Evolutionary conservation across 2,113 vertebrate genomes (phyloP), one percentile per base, ranked within the genome.

Genomic region (Phoxinus phoxinus): DNA sequence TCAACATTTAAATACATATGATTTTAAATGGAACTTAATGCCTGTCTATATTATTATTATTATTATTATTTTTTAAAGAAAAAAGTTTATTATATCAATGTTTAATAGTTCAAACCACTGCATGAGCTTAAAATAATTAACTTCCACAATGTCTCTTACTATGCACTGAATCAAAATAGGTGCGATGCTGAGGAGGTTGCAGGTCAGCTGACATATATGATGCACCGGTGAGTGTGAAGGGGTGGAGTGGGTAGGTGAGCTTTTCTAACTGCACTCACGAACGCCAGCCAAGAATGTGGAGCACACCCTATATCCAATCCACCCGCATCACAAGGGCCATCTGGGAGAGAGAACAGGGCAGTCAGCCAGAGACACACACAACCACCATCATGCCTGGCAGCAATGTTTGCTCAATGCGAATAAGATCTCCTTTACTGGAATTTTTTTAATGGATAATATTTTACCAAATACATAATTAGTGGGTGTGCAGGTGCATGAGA

Each of bases 261-360:
- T 96, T 94, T 90, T 78, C 91, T 94, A 94, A 99, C 94, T 97
- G 97, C 97, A 99, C 97, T 98, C 97, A 99, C 97, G 98, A 96
- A 98, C 97, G 96, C 96, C 98, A 97, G 97, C 94, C 94, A 94
- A 94, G 92, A 97, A 97, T 98, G 97, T 96, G 98, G 97, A 98
- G 97, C 97, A 51, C 96, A 98, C 95, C 99, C 59, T 84, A 96
- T 97, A 95, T 96, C 97, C 97, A 98, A 98, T 97, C 98, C 97
- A 97, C 97, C 96, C 96, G 97, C 95, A 97, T 97, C 95, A 94
- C 95, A 95, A 94, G 94, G 97, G 96, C 95, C 96, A 98, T 99
- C 97, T 99, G 97, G 98, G 97, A 97, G 96, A 98, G 96, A 98
- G 97, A 98, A 99, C 96, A 97, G 95, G 93, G 94, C 95, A 94